Conservation (phyloP, 1,140 invertebrate species). For the Colletes latitarsis region DNA sequence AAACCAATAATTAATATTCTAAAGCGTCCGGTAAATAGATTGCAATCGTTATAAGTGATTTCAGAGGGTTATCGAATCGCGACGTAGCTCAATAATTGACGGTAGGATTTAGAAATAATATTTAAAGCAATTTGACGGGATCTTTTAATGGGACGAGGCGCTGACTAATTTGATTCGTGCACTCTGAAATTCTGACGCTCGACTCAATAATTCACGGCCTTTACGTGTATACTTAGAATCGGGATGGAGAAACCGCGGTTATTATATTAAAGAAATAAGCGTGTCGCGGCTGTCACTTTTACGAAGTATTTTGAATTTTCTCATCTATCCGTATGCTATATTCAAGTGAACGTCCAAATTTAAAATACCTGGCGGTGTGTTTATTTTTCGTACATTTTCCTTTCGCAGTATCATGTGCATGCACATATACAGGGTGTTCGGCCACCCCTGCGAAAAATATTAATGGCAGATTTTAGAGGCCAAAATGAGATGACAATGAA, state of each 20-base stretch:
- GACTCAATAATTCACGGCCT: slow-evolving; percentile 57
- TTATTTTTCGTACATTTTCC: no score
- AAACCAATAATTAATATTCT: no score
- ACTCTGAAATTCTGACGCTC: slow-evolving; percentile 61
- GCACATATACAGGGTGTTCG: no score
- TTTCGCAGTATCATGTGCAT: no score
- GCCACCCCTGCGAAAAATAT: no score
- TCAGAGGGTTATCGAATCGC: not conserved
- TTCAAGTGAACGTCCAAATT: not conserved
- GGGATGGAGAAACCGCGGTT: slow-evolving; percentile 43
- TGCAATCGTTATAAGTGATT: not conserved
- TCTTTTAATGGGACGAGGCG: slow-evolving; percentile 50
- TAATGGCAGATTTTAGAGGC: no score
- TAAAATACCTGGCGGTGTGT: not conserved
- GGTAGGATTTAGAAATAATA: slow-evolving; percentile 19
- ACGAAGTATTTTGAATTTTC: not conserved
- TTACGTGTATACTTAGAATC: slow-evolving; percentile 52
- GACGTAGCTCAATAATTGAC: not conserved
- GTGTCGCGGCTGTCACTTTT: not conserved
- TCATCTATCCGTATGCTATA: no score
- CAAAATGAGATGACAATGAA: no score
- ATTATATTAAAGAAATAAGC: slow-evolving; percentile 41
- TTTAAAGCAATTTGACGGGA: slow-evolving; percentile 18
- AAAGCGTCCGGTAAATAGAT: no score
- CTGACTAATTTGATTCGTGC: slow-evolving; percentile 61